phyloP scores from a whole-genome alignment of 92 coral and sea anemone species.

The Montipora capitata region DNA sequence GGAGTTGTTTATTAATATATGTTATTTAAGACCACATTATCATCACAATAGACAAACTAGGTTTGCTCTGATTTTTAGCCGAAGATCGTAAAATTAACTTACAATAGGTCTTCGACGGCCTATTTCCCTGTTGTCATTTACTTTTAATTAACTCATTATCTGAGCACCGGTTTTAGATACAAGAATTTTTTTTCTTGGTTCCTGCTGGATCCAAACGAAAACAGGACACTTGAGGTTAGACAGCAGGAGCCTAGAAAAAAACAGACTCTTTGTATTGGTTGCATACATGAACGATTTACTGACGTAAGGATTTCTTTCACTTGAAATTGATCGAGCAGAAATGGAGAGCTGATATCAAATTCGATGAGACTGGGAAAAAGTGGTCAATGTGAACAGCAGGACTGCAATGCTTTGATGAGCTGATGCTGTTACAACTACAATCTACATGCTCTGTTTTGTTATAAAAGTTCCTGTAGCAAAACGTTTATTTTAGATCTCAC shows the following conservation, averaged over 20 bases:
- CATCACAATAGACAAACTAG: conserved; percentile 4
- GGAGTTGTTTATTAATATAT: neutral
- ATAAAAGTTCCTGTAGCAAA: too few relatives aligned
- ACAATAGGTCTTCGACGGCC: too few relatives aligned
- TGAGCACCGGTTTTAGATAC: too few relatives aligned
- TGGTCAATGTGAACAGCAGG: neutral
- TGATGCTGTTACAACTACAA: neutral
- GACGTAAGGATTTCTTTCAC: neutral
- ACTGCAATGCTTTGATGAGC: neutral
- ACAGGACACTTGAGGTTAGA: too few relatives aligned
- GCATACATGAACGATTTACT: neutral
- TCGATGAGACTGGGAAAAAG: neutral
- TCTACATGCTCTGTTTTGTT: neutral
- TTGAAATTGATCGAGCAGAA: too few relatives aligned
- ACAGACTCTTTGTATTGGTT: neutral
- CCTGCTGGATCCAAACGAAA: too few relatives aligned
- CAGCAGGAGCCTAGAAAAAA: neutral
- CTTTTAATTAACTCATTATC: too few relatives aligned
- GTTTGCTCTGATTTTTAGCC: neutral
- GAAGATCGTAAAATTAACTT: neutral
- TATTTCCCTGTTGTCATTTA: too few relatives aligned
- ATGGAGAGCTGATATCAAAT: neutral
- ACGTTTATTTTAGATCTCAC: too few relatives aligned
- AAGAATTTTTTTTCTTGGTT: too few relatives aligned
- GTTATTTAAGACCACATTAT: neutral